These are phyloP conservation scores for Heliconius aoede DNA, from an alignment of 2,888 invertebrate species.

Conservation along the genomic window DNA sequence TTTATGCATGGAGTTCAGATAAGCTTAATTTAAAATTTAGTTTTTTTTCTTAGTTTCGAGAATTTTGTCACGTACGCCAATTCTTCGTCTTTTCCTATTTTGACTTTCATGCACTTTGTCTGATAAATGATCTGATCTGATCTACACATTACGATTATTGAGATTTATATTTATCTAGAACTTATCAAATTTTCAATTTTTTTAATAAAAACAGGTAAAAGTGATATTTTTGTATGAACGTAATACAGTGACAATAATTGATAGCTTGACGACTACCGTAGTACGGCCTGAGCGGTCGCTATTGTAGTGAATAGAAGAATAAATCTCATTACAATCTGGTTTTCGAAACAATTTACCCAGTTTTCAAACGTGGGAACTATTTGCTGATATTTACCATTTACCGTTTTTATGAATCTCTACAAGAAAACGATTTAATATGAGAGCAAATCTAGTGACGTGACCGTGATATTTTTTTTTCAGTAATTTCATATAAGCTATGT, in stretches of 20 bases:
- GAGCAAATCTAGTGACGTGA: not conserved
- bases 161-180: no score
- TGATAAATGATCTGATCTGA: no score
- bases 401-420: conserved; percentile 24
- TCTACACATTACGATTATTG: no score
- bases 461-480: not conserved
- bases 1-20: no score
- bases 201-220: not conserved
- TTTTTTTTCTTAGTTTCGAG: no score
- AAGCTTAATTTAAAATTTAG: no score
- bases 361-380: conserved; percentile 43
- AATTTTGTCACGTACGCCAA: no score
- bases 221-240: no score
- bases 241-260: not conserved
- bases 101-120: no score
- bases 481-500: not conserved
- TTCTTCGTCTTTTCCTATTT: no score
- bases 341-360: conserved; percentile 43
- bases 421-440: conserved; percentile 21
- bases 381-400: conserved; percentile 36
- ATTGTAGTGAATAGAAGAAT: conserved; percentile 36
- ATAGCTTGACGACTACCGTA: no score
- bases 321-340: conserved; percentile 48
- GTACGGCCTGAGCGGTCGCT: conserved; percentile 41
- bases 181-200: not conserved